phyloP scores from a whole-genome alignment of 2,113 vertebrate genomes.

The Marcusenius ussheri region DNA sequence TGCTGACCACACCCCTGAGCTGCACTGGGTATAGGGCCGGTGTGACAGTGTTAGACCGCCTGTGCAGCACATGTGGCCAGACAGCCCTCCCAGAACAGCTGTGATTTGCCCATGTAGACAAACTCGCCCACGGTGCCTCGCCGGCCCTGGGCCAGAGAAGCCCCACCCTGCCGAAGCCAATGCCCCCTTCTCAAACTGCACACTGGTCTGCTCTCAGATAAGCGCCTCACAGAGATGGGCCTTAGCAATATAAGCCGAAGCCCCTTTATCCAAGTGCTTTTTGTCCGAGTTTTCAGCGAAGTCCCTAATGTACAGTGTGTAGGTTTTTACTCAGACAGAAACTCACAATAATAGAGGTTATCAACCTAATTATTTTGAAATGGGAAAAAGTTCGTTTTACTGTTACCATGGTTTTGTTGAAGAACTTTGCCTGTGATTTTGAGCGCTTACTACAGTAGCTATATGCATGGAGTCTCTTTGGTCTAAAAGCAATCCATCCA shows the following conservation, averaged over 20 bases:
- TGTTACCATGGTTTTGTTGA: background rate
- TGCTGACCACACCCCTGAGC: background rate
- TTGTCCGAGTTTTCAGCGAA: constrained; percentile 29
- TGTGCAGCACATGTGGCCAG: background rate
- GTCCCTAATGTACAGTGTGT: constrained; percentile 31
- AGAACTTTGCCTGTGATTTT: background rate
- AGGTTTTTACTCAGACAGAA: background rate
- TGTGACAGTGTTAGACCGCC: constrained; percentile 2
- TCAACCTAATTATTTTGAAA: constrained; percentile 4
- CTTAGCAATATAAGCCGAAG: constrained; percentile 53
- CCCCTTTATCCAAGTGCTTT: constrained; percentile 59
- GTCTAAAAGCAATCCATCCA: background rate
- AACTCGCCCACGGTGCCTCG: constrained; percentile 29
- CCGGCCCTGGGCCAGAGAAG: constrained; percentile 19
- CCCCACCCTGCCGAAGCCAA: constrained; percentile 11
- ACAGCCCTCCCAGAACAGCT: constrained; percentile 44
- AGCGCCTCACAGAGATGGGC: constrained; percentile 41
- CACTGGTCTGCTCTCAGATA: constrained; percentile 42
- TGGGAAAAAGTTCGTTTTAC: background rate
- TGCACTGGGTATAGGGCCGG: background rate
- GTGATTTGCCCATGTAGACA: constrained; percentile 38
- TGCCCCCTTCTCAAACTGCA: constrained; percentile 32
- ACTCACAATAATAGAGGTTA: background rate
- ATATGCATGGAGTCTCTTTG: background rate
- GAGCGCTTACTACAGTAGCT: background rate